These are phyloP conservation scores for Calypte anna DNA, from an alignment of 2,113 vertebrate species.

Conservation along the genomic window DNA sequence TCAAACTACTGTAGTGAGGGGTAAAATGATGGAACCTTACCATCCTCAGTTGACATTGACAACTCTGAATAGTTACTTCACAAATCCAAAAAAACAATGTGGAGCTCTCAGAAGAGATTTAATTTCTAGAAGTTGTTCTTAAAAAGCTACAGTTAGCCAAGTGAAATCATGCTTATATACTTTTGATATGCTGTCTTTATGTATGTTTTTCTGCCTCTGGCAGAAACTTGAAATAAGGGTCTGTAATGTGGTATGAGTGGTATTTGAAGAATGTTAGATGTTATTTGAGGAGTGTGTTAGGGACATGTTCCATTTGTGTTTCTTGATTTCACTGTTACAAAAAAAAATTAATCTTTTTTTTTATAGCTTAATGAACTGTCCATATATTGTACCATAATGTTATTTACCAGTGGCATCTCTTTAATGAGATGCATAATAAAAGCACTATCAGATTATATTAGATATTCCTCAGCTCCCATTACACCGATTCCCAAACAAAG, in stretches of 20 bases:
- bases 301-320: background rate
- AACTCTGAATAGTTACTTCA: background rate
- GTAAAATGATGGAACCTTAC: background rate
- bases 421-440: slow-evolving; percentile 76
- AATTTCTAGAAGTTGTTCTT: background rate
- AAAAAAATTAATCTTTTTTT: slow-evolving; percentile 20
- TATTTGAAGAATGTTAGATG: background rate
- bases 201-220: background rate
- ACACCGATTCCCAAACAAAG: slow-evolving; percentile 62
- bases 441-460: slow-evolving; percentile 75
- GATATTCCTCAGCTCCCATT: slow-evolving; percentile 62
- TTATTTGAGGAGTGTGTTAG: background rate
- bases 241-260: background rate
- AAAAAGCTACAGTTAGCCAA: background rate
- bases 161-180: background rate
- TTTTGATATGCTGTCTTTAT: background rate
- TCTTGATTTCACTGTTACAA: background rate
- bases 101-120: background rate
- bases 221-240: background rate
- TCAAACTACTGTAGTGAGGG: background rate
- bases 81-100: background rate
- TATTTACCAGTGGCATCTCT: slow-evolving; percentile 77
- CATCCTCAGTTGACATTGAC: background rate
- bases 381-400: slow-evolving; percentile 39
- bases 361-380: slow-evolving; percentile 58